Base-by-base conservation (phyloP, 2,888 invertebrate species). In the Cheilosia impressa region DNA sequence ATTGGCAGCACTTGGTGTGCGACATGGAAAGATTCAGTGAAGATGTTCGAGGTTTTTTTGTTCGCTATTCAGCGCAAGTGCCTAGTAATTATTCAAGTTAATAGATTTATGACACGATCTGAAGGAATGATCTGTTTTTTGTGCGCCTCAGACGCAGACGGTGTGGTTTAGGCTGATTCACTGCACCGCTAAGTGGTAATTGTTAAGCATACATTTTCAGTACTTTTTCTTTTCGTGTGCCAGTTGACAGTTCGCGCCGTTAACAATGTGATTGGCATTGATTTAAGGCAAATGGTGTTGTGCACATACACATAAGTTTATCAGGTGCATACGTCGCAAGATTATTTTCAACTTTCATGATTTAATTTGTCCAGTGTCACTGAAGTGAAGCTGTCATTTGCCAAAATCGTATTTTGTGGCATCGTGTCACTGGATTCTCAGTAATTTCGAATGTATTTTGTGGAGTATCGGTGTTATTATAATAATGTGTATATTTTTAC, bases 1-100 rank as follows among this genome's bases (percentile, higher is more conserved):
- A 83, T 72, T 83, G 78, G 55, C 78, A 78, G 53, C 78, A 72
- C 72, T 72, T 77, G 50, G 17, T 27, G 17, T 38, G 19, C 38
- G 4, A 31, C 4, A 60, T 58, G 24, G 43, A 65, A 38, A 52
- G 57, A 31, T 41, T 19, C 47, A 27, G 13, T 13, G 13, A 43
- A 50, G 52, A 65, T 65, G 24, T 50, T 45, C 2, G 6, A 2
- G 43, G 24, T 60, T 47, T 9, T 38, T 7, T 60, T 50, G 27
- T 27, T 41, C 17, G 3, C 1, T 19, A n/a, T 4, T 41, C 65
- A 31, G 13, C 43, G 4, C 58, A 15, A 50, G 34, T 17, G 43
- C 53, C 45, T 58, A 34, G 52, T 66, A 60, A 76, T 76, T 65
- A 69, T 34, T 19, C 24, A 63, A 41, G 10, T 52, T 58, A 45